Percentiles rank a stretch among this genome's conserved stretches.
Evolutionary conservation across 2,888 invertebrate species (phyloP).

Genomic region (Drosophila leonis): DNA sequence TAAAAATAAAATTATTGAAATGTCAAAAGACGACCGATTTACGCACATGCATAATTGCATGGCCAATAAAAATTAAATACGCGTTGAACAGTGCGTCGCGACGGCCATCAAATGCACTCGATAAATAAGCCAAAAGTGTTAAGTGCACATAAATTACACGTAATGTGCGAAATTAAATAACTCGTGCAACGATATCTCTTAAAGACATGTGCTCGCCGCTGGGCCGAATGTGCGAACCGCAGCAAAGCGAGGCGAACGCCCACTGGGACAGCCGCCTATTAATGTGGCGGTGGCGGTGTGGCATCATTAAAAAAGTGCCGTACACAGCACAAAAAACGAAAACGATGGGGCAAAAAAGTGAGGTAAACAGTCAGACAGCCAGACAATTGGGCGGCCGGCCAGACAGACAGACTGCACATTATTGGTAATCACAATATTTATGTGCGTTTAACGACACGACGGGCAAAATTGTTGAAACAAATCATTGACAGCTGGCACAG

Average conservation of each 20-base stretch:
- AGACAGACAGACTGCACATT: slow-evolving; percentile 62
- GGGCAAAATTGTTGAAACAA: slow-evolving; percentile 75
- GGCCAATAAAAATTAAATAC: slow-evolving; percentile 62
- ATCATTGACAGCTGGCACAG: slow-evolving; percentile 74
- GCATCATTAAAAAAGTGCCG: slow-evolving; percentile 61
- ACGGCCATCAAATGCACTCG: slow-evolving; percentile 46
- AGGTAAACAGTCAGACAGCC: slow-evolving; percentile 29
- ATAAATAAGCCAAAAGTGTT: slow-evolving; percentile 58
- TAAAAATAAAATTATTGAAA: slow-evolving; percentile 69
- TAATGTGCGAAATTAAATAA: slow-evolving; percentile 45
- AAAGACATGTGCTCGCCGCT: slow-evolving; percentile 32
- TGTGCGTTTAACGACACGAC: slow-evolving; percentile 76
- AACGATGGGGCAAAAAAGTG: neutral
- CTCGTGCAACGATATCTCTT: slow-evolving; percentile 34
- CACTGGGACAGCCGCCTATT: slow-evolving; percentile 25
- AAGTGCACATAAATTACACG: slow-evolving; percentile 43
- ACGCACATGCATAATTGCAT: slow-evolving; percentile 51
- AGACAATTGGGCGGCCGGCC: slow-evolving; percentile 41
- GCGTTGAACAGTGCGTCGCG: slow-evolving; percentile 52
- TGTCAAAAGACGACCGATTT: slow-evolving; percentile 53
- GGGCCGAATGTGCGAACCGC: slow-evolving; percentile 48
- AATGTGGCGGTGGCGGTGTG: slow-evolving; percentile 24
- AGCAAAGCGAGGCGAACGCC: slow-evolving; percentile 31
- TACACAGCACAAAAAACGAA: slow-evolving; percentile 39
- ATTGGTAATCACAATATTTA: slow-evolving; percentile 80